Evolutionary conservation across 2,113 vertebrate genomes (phyloP).

Genomic region (Hippolais icterina): DNA sequence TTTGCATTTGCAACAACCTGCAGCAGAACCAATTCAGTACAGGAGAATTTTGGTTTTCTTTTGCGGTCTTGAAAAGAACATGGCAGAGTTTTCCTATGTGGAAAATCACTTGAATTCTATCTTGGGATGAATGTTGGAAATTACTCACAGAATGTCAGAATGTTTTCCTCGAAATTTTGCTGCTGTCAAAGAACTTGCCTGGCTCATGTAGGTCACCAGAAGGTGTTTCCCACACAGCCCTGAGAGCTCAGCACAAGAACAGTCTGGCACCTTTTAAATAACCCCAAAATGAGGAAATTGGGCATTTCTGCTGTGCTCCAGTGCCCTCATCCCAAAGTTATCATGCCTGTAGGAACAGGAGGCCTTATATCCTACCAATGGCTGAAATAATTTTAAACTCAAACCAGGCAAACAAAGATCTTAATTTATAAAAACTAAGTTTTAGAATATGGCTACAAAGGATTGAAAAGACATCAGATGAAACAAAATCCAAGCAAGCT

Average conservation of each 20-base stretch:
- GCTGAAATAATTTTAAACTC: background rate
- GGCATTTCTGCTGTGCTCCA: background rate
- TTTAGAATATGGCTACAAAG: background rate
- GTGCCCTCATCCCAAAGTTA: background rate
- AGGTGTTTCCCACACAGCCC: background rate
- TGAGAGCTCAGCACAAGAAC: background rate
- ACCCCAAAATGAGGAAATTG: accelerated
- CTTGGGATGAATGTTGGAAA: background rate
- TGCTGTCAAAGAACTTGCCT: background rate
- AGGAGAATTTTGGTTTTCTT: background rate
- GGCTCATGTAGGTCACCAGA: background rate
- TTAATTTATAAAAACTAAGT: background rate
- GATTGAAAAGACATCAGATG: background rate
- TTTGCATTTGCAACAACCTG: background rate
- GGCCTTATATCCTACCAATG: background rate
- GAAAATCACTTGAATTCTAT: background rate
- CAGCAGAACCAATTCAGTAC: background rate
- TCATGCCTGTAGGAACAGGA: background rate
- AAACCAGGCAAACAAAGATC: background rate
- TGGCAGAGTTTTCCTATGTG: background rate
- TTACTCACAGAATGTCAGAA: background rate
- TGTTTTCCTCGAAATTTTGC: background rate
- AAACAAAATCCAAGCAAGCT: background rate
- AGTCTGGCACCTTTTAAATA: background rate
- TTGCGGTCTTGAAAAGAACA: background rate